Percentiles rank a stretch among this genome's conserved stretches.
Conservation (phyloP, 1,140 invertebrate genomes). For the Tribolium castaneum region DNA sequence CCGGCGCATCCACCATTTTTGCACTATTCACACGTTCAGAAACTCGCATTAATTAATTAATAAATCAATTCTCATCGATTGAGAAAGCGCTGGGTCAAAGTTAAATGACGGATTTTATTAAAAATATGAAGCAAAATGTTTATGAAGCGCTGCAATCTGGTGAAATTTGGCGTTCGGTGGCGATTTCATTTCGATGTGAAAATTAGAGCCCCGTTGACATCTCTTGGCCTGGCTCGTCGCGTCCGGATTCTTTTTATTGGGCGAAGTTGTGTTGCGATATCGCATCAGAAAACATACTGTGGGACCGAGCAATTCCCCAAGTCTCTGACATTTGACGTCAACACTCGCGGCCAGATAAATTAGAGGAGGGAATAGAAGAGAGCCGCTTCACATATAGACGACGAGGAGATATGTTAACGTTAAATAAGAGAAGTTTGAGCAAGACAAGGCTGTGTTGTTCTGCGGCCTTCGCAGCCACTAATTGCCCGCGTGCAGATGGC, state of each 20-base stretch:
- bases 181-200: too few relatives aligned
- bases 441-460: conserved; percentile 45
- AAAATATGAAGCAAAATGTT: too few relatives aligned
- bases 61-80: too few relatives aligned
- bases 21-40: too few relatives aligned
- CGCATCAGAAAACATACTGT: conserved; percentile 62
- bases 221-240: background rate
- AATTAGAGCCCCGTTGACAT: background rate
- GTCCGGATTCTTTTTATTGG: conserved; percentile 13
- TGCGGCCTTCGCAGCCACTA: conserved; percentile 47
- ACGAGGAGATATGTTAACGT: conserved; percentile 50
- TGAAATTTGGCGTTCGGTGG: background rate
- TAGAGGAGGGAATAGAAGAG: conserved; percentile 58
- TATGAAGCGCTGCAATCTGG: too few relatives aligned
- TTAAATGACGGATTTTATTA: too few relatives aligned
- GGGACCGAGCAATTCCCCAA: conserved; percentile 59
- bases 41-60: too few relatives aligned
- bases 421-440: conserved; percentile 53
- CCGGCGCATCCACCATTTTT: too few relatives aligned
- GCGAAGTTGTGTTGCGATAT: conserved; percentile 42
- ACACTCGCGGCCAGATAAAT: conserved; percentile 59
- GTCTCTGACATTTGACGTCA: conserved; percentile 57
- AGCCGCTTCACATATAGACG: conserved; percentile 44
- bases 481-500: conserved; percentile 48
- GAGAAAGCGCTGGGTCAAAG: too few relatives aligned